Evolutionary conservation across 2,797 vertebrate species (phyloP), one percentile per base, ranked within the genome.

Genomic region (Apogon talboti): DNA sequence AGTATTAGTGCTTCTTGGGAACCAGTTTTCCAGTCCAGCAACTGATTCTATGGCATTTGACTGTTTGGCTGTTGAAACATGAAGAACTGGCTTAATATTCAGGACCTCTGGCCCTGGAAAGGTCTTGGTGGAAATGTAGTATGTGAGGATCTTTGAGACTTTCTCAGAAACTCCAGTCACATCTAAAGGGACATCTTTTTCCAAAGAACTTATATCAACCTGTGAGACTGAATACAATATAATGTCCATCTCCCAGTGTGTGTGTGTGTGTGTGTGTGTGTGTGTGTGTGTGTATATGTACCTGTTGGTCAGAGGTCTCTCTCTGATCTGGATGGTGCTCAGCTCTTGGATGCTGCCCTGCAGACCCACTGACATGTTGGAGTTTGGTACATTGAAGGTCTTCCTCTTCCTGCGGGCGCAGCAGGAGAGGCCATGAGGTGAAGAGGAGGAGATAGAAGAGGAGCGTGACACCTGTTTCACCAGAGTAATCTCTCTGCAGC

Each of bases 241-340:
- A 4, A 28, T 28, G 24, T 28, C 24, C 12, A 38, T 21, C 33
- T 33, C n/a, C 19, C 42, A 11, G 7, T 44, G 56, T 19, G n/a
- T 49, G 10, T n/a, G n/a, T n/a, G n/a, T n/a, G n/a, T n/a, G n/a
- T n/a, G n/a, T n/a, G n/a, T n/a, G n/a, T n/a, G n/a, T n/a, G n/a
- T n/a, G n/a, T n/a, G n/a, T n/a, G 7, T 44, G 56, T 19, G n/a
- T 49, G 10, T 11, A 28, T 49, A 0, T 30, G 18, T 92, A 98
- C 97, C 96, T 98, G 94, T 97, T 97, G 66, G 87, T 92, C 16
- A 94, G 81, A 0, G 94, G 95, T 58, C 95, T 92, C 86, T 98
- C 96, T 82, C 93, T 82, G 92, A 98, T 96, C 81, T 97, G 95
- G 89, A 98, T 96, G 62, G 96, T 97, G 85, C 96, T 98, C 75